Conservation (phyloP, 2,888 invertebrate genomes). For the Gerris lacustris region DNA sequence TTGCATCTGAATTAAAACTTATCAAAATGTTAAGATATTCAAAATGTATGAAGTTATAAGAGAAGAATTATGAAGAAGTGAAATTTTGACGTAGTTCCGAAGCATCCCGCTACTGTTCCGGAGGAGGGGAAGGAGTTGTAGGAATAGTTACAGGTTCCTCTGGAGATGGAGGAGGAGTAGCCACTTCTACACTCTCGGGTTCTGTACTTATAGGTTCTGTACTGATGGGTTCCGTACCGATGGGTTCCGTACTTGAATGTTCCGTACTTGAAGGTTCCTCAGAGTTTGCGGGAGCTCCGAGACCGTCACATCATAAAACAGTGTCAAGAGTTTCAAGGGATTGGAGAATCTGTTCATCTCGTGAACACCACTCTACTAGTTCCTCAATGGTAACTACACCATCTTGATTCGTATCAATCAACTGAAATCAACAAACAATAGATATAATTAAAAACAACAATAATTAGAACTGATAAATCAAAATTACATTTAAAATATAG, state of each 20-base stretch:
- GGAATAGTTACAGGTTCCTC: too few relatives aligned
- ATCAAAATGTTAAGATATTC: too few relatives aligned
- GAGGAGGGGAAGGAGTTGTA: too few relatives aligned
- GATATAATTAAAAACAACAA: neutral
- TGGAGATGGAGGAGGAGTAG: too few relatives aligned
- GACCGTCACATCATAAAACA: conserved; percentile 48
- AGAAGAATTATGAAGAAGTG: too few relatives aligned
- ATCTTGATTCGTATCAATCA: conserved; percentile 67
- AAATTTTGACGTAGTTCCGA: too few relatives aligned
- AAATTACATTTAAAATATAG: conserved; percentile 13
- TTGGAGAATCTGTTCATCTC: conserved; percentile 55
- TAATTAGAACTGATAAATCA: neutral
- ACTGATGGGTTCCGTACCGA: too few relatives aligned
- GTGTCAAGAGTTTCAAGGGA: conserved; percentile 62
- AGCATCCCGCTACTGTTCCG: too few relatives aligned
- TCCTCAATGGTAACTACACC: conserved; percentile 71
- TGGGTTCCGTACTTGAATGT: neutral
- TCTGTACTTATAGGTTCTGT: too few relatives aligned
- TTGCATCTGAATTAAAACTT: too few relatives aligned
- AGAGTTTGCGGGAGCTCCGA: neutral
- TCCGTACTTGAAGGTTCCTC: neutral
- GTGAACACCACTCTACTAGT: conserved; percentile 62
- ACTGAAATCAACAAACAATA: conserved; percentile 40
- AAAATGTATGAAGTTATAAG: too few relatives aligned
- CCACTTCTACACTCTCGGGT: too few relatives aligned